These are phyloP conservation scores for Trachymyrmex septentrionalis DNA, from an alignment of 1,140 invertebrate species.

Conservation along the genomic window DNA sequence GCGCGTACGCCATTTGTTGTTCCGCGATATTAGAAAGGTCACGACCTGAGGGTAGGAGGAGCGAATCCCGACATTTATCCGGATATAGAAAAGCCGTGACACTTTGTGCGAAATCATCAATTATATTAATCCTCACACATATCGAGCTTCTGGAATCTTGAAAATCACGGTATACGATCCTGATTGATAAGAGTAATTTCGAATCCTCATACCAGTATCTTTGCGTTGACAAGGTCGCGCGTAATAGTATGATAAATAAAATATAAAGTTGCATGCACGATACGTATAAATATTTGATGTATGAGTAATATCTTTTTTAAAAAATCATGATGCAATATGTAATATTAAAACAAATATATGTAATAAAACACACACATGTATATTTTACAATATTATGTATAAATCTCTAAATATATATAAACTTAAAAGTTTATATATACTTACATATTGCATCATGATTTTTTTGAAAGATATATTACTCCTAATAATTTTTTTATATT, in stretches of 20 bases:
- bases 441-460: too few relatives aligned
- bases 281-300: background rate
- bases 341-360: too few relatives aligned
- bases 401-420: too few relatives aligned
- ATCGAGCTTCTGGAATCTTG: background rate
- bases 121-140: conserved; percentile 39
- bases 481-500: too few relatives aligned
- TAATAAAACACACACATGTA: too few relatives aligned
- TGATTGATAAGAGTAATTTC: conserved; percentile 14
- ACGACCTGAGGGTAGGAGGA: conserved; percentile 35
- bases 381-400: too few relatives aligned
- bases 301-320: too few relatives aligned
- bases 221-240: background rate
- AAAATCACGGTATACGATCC: conserved; percentile 19
- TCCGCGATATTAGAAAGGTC: conserved; percentile 76
- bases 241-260: conserved; percentile 6
- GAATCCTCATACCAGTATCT: background rate
- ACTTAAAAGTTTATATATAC: too few relatives aligned
- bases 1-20: conserved; percentile 77
- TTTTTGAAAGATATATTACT: too few relatives aligned
- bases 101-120: conserved; percentile 41
- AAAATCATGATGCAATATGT: background rate
- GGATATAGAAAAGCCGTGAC: conserved; percentile 46
- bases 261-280: background rate
- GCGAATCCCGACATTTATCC: conserved; percentile 68